A percentile compares a stretch with the other conserved stretches of the same genome.
phyloP scores from a whole-genome alignment of 2,113 vertebrate genomes.

The Potamarius usumacintae region DNA sequence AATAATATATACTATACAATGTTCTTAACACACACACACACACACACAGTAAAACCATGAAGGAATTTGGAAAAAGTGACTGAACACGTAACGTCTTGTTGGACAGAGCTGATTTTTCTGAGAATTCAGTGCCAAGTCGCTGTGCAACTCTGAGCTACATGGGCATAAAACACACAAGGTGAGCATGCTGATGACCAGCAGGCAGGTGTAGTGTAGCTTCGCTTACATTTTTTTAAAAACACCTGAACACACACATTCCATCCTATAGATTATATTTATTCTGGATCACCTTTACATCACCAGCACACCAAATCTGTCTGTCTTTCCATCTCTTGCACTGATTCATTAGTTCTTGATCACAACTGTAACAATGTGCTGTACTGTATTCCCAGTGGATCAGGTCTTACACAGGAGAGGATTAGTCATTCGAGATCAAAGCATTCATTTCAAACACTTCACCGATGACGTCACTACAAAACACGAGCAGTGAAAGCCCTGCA shows the following conservation, averaged over 20 bases:
- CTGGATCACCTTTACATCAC: neutral
- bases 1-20: neutral
- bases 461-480: neutral
- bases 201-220: slow-evolving; percentile 14
- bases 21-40: neutral
- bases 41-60: neutral
- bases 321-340: neutral
- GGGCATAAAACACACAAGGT: neutral
- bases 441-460: neutral
- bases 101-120: neutral
- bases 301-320: neutral
- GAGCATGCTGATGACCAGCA: neutral
- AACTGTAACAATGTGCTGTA: neutral
- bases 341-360: neutral
- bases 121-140: neutral
- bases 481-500: neutral
- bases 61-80: slow-evolving; percentile 3
- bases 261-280: neutral
- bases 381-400: neutral
- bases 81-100: slow-evolving; percentile 11
- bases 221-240: neutral
- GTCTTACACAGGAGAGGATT: neutral
- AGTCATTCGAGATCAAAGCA: neutral
- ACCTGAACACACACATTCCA: neutral
- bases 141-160: neutral